Conservation (phyloP, 2,113 vertebrate genomes). For the Ammodytes dubius region DNA sequence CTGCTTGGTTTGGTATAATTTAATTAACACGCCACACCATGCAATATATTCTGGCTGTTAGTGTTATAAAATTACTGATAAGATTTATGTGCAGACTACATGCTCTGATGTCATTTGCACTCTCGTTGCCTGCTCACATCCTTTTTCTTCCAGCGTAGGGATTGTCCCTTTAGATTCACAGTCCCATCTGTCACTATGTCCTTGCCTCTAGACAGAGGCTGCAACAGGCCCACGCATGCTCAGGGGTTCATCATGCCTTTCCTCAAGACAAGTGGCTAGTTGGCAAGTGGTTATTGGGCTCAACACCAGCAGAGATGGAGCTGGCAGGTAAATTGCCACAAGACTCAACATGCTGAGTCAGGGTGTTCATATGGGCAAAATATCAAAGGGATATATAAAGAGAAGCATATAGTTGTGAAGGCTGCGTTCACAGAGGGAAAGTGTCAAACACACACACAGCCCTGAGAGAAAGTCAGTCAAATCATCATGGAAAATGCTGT, state of each 20-base stretch:
- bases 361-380: background rate
- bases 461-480: background rate
- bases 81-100: background rate
- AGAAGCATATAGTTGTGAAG: background rate
- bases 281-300: slow-evolving; percentile 1
- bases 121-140: slow-evolving; percentile 12
- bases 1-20: background rate
- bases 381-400: slow-evolving; percentile 13
- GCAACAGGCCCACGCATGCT: slow-evolving; percentile 14
- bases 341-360: slow-evolving; percentile 53
- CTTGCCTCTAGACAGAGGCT: slow-evolving; percentile 43
- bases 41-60: background rate
- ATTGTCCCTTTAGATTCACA: slow-evolving; percentile 18
- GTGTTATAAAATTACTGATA: background rate
- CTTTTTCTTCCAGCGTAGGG: background rate
- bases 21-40: background rate
- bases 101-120: background rate
- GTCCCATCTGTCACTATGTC: slow-evolving; percentile 52
- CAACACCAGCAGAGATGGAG: background rate
- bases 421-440: slow-evolving; percentile 5
- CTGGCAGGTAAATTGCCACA: slow-evolving; percentile 16
- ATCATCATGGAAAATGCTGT: background rate
- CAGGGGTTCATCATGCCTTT: slow-evolving; percentile 23
- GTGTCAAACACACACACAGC: background rate
- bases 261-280: slow-evolving; percentile 32